Evolutionary conservation across 2,113 vertebrate genomes (phyloP), one percentile per base, ranked within the genome.

Genomic region (Saccopteryx leptura): DNA sequence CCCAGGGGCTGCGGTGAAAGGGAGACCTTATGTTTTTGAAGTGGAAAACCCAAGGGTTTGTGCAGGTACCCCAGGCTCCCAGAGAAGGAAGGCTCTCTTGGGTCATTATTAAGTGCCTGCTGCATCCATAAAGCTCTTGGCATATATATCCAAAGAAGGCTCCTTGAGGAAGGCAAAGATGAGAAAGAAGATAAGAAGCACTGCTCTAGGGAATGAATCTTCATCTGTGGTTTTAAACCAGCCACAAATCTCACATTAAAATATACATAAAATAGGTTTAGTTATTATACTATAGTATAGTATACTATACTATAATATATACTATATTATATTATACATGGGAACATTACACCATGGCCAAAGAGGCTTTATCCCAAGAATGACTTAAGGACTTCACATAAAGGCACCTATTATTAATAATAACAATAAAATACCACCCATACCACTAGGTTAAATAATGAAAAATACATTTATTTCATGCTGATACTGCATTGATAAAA

Each of bases 61-160:
- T 94, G 94, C 87, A 87, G 52, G 71, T 7, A 79, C 1, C 78
- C 87, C 28, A 58, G 15, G 5, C 0, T 89, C 74, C 74, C 95
- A 95, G 94, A 93, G 71, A 78, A 56, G 87, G 1, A 28, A 92
- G 97, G 92, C 95, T 79, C 92, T 88, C 17, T 52, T 85, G 98
- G 97, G 80, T 96, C 96, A 86, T 91, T 99, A 99, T 99, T 97
- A 99, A 99, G 99, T 99, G 99, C 99, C 99, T 99, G 98, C 98
- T 99, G 98, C 98, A 98, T 98, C 98, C 99, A 99, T 99, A 99
- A 99, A 99, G 98, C 98, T 98, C 97, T 98, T 98, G 97, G 98
- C 98, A 81, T 97, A 54, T 81, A 56, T 28, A 54, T 52, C 31
- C 14, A 52, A 19, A 76, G 14, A 76, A 24, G 14, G 60, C 33